These are phyloP conservation scores for Capitulum mitella DNA, from an alignment of 2,888 invertebrate genomes.

Conservation along the genomic window DNA sequence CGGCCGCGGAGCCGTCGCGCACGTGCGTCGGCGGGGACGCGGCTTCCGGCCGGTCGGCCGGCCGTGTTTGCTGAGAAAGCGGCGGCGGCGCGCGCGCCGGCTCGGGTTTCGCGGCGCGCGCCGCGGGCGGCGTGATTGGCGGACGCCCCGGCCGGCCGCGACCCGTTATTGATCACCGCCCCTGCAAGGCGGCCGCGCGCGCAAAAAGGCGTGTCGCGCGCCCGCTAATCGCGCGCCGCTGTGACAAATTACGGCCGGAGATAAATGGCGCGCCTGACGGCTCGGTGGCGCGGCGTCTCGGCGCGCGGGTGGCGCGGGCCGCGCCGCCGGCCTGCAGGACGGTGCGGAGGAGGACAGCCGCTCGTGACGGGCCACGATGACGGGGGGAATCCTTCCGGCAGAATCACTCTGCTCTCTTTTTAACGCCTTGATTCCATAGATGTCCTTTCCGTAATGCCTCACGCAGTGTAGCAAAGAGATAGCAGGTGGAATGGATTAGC, in stretches of 20 bases:
- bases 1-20: background rate
- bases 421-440: no score
- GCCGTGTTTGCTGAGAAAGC: slow-evolving; percentile 29
- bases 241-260: background rate
- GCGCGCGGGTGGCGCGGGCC: no score
- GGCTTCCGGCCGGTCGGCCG: slow-evolving; percentile 22
- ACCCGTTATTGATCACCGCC: slow-evolving; percentile 3
- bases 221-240: background rate
- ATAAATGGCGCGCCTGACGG: background rate
- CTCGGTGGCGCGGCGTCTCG: background rate
- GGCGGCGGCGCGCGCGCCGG: slow-evolving; percentile 29
- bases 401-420: no score
- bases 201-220: slow-evolving; percentile 20
- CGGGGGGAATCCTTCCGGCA: no score
- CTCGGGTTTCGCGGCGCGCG: slow-evolving; percentile 8
- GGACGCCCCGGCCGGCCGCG: background rate
- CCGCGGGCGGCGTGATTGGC: slow-evolving; percentile 19
- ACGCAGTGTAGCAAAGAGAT: no score
- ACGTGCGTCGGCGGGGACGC: background rate
- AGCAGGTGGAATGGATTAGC: no score
- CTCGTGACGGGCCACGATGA: no score
- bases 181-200: background rate
- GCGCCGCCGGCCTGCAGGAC: no score
- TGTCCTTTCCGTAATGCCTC: no score
- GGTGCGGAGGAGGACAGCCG: no score